These are phyloP conservation scores for Tolmerus cingulatus DNA, from an alignment of 2,888 invertebrate genomes.

Conservation along the genomic window DNA sequence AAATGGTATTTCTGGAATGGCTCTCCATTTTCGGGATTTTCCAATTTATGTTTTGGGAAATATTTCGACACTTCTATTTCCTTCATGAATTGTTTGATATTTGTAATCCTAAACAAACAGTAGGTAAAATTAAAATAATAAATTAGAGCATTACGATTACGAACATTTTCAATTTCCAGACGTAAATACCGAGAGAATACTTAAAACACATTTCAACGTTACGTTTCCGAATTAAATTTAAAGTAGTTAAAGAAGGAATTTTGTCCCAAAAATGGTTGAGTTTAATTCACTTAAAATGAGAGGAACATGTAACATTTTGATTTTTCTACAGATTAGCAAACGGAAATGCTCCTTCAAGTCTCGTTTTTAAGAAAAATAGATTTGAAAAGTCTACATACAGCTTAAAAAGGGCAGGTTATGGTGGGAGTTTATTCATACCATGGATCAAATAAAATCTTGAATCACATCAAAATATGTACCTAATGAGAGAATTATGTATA, in stretches of 20 bases:
- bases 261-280: too few relatives aligned
- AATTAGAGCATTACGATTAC: too few relatives aligned
- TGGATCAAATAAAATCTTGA: too few relatives aligned
- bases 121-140: neutral
- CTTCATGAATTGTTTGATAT: neutral
- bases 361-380: too few relatives aligned
- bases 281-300: too few relatives aligned
- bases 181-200: neutral
- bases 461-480: too few relatives aligned
- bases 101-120: neutral
- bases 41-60: neutral
- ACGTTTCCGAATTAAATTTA: too few relatives aligned
- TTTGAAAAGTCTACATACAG: too few relatives aligned
- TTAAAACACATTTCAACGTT: neutral
- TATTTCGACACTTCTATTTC: neutral
- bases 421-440: too few relatives aligned
- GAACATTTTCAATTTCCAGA: neutral
- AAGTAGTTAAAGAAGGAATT: neutral
- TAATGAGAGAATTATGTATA: too few relatives aligned
- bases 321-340: neutral
- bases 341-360: too few relatives aligned
- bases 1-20: neutral
- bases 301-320: neutral
- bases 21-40: neutral
- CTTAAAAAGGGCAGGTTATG: too few relatives aligned